phyloP scores from a whole-genome alignment of 1,140 invertebrate species.

The Nomia melanderi region DNA sequence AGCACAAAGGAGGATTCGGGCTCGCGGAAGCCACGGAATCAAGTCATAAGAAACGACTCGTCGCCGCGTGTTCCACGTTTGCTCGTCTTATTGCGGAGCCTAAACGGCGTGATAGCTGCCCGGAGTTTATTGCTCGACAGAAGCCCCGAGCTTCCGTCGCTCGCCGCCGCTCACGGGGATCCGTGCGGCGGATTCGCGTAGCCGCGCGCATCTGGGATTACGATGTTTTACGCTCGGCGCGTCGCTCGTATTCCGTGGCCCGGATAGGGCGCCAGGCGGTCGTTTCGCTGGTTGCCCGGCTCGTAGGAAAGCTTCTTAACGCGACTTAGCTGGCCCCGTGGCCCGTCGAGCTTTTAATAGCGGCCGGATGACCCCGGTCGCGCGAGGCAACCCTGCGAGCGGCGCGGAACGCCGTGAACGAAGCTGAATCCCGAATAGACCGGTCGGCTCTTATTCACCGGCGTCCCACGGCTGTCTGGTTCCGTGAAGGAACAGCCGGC shows the following conservation, averaged over 20 bases:
- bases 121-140: conserved; percentile 37
- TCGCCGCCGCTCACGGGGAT: no score
- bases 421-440: background rate
- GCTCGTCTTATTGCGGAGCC: conserved; percentile 39
- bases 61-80: no score
- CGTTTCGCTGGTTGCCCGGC: conserved; percentile 52
- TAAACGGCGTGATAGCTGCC: conserved; percentile 23
- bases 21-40: no score
- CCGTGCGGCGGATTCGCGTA: no score
- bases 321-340: conserved; percentile 24
- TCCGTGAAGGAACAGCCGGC: background rate
- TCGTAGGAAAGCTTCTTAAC: conserved; percentile 57
- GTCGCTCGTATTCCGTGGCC: background rate
- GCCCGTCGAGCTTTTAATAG: conserved; percentile 55
- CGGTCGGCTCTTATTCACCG: background rate
- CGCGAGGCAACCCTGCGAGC: background rate
- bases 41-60: no score
- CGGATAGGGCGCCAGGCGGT: conserved; percentile 10
- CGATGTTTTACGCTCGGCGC: conserved; percentile 52
- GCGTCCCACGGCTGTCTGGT: conserved; percentile 1
- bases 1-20: no score
- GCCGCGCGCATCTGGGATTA: conserved; percentile 45
- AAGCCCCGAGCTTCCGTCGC: conserved; percentile 16
- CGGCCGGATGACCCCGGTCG: background rate
- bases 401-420: background rate